phyloP scores from a whole-genome alignment of 2,888 invertebrate genomes.

The Rhingia rostrata region DNA sequence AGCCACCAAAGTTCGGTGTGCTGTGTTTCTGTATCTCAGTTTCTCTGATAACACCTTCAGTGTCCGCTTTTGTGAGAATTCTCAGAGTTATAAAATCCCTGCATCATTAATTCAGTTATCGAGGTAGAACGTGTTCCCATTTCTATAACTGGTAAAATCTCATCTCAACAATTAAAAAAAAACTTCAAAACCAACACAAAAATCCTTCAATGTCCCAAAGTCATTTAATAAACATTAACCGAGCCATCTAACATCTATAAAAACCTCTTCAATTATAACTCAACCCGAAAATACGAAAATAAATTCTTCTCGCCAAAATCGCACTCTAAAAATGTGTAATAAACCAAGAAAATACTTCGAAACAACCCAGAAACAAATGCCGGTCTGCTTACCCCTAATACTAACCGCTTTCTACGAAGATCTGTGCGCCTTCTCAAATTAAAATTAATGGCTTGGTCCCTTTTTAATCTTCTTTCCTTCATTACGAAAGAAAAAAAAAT shows the following conservation, averaged over 20 bases:
- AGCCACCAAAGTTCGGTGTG: too few relatives aligned
- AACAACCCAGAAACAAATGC: conserved; percentile 41
- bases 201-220: conserved; percentile 27
- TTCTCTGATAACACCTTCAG: too few relatives aligned
- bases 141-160: not conserved
- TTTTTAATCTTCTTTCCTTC: conserved; percentile 71
- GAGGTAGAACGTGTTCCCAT: too few relatives aligned
- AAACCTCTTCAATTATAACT: conserved; percentile 67
- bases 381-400: not conserved
- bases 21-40: too few relatives aligned
- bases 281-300: conserved; percentile 67
- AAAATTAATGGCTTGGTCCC: conserved; percentile 72
- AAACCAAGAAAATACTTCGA: conserved; percentile 66
- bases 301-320: conserved; percentile 58
- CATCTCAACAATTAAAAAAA: not conserved
- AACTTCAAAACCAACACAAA: not conserved
- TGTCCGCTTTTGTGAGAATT: too few relatives aligned
- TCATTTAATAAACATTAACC: conserved; percentile 61
- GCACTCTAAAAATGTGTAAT: conserved; percentile 68
- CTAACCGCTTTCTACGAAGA: conserved; percentile 27
- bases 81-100: too few relatives aligned
- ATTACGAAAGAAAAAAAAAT: conserved; percentile 39
- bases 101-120: too few relatives aligned
- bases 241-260: conserved; percentile 61
- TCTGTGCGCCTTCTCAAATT: conserved; percentile 63